Conservation (phyloP, 1,140 invertebrate species). For the Danaus melanippus region DNA sequence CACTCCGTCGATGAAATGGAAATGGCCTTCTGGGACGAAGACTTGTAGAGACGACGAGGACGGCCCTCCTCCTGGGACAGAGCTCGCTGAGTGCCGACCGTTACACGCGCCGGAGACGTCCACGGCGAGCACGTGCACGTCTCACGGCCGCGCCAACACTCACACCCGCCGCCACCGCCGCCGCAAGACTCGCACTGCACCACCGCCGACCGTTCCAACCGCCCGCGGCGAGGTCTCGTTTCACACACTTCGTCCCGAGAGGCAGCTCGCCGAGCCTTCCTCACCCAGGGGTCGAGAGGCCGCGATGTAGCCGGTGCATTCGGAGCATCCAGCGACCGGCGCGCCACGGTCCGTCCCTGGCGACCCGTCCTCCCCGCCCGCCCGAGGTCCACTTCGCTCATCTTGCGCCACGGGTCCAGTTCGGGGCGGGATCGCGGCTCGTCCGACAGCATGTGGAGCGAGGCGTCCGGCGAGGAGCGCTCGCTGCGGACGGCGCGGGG, state of each 20-base stretch:
- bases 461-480: constrained; percentile 27
- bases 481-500: constrained; percentile 28
- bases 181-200: constrained; percentile 44
- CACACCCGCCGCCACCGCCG: constrained; percentile 20
- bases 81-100: constrained; percentile 28
- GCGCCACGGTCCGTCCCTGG: constrained; percentile 11
- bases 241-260: constrained; percentile 20
- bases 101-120: constrained; percentile 28
- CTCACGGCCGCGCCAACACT: constrained; percentile 23
- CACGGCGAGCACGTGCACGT: constrained; percentile 42
- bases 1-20: constrained; percentile 26
- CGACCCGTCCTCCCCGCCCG: constrained; percentile 16
- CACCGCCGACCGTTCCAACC: constrained; percentile 36
- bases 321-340: constrained; percentile 13
- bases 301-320: too few species aligned
- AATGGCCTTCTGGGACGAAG: constrained; percentile 37
- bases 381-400: constrained; percentile 33
- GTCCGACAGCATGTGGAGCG: constrained; percentile 20
- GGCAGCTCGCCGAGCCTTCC: constrained; percentile 22
- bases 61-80: constrained; percentile 45
- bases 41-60: constrained; percentile 44
- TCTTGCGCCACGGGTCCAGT: constrained; percentile 36
- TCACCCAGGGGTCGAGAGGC: constrained; percentile 45
- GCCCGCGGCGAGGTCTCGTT: constrained; percentile 26
- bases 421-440: constrained; percentile 11